Conservation (phyloP, 2,797 vertebrate species). For the Poecilia wingei region DNA sequence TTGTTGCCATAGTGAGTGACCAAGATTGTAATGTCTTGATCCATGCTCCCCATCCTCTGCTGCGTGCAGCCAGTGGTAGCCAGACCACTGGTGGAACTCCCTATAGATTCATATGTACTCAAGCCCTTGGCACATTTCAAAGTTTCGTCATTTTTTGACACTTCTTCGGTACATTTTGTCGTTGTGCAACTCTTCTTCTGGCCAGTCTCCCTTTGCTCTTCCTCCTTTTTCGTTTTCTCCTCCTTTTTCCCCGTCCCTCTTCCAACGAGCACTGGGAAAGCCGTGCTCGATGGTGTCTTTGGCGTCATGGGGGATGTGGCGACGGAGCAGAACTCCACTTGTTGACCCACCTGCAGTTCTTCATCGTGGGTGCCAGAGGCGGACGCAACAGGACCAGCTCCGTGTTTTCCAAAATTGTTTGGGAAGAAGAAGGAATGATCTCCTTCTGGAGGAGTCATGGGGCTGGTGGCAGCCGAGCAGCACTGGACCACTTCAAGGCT, state of each 20-base stretch:
- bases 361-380: slow-evolving; percentile 78
- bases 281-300: slow-evolving; percentile 61
- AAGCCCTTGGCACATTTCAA: slow-evolving; percentile 27
- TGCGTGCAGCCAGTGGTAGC: slow-evolving; percentile 44
- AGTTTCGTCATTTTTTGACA: slow-evolving; percentile 21
- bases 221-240: slow-evolving; percentile 10
- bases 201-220: slow-evolving; percentile 13
- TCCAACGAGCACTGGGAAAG: slow-evolving; percentile 55
- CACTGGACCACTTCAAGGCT: slow-evolving; percentile 83
- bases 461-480: slow-evolving; percentile 88
- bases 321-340: slow-evolving; percentile 86
- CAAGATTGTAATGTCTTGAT: slow-evolving; percentile 82
- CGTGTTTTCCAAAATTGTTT: slow-evolving; percentile 50
- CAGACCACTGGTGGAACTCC: slow-evolving; percentile 21
- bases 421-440: slow-evolving; percentile 81
- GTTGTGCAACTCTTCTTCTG: slow-evolving; percentile 12
- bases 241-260: slow-evolving; percentile 33
- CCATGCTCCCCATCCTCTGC: slow-evolving; percentile 72
- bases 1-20: slow-evolving; percentile 77
- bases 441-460: slow-evolving; percentile 88
- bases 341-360: slow-evolving; percentile 85
- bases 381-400: slow-evolving; percentile 36
- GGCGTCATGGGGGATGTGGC: slow-evolving; percentile 88
- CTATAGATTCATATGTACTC: slow-evolving; percentile 14
- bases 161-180: slow-evolving; percentile 22